Conservation (phyloP, 1,140 invertebrate genomes). For the Pseudomyrmex flavicornis region DNA sequence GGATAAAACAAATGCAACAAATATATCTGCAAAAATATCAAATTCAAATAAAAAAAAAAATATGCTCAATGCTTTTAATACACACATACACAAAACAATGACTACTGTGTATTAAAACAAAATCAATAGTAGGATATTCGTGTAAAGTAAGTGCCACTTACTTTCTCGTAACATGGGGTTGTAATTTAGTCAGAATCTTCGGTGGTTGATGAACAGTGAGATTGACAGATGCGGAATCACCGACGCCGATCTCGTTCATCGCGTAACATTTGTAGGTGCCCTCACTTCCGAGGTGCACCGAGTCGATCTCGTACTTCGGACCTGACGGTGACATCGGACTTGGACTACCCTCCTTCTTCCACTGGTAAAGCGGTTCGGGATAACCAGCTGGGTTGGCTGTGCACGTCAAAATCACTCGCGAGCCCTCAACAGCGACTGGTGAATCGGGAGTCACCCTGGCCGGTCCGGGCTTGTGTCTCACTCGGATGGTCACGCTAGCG, state of each 20-base stretch:
- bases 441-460: conserved; percentile 93
- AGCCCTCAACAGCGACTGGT: conserved; percentile 93
- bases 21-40: conserved; percentile 10
- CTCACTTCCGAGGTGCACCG: conserved; percentile 93
- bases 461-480: conserved; percentile 95
- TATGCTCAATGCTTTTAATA: not conserved
- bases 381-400: conserved; percentile 94
- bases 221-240: conserved; percentile 92
- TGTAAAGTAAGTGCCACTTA: conserved; percentile 70
- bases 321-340: conserved; percentile 89
- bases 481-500: conserved; percentile 91
- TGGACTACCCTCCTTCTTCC: conserved; percentile 89
- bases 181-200: conserved; percentile 92
- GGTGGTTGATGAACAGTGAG: conserved; percentile 95
- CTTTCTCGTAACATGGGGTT: conserved; percentile 91
- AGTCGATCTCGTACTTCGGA: conserved; percentile 93
- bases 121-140: not conserved
- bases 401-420: conserved; percentile 93
- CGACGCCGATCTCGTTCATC: conserved; percentile 94
- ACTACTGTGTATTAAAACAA: not conserved
- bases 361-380: conserved; percentile 95
- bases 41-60: not conserved
- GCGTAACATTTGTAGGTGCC: conserved; percentile 96
- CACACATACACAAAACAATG: too few relatives aligned
- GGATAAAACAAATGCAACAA: not conserved